These are phyloP conservation scores for Autographa pulchrina DNA, from an alignment of 2,888 invertebrate genomes.

Conservation along the genomic window DNA sequence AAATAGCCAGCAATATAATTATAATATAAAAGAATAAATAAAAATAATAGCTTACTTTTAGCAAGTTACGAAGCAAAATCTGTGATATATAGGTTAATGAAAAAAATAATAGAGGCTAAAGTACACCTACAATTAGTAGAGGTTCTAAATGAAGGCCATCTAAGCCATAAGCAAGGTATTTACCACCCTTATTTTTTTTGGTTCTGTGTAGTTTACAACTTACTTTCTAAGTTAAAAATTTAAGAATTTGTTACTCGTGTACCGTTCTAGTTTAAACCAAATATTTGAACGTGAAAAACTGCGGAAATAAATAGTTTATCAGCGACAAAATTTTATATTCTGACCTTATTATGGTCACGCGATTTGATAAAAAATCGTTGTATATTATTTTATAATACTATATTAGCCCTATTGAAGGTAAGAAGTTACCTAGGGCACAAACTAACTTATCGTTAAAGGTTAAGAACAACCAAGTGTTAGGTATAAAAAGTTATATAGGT, in stretches of 20 bases:
- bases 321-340: background rate
- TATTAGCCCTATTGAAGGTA: background rate
- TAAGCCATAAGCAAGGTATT: too few relatives aligned
- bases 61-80: too few relatives aligned
- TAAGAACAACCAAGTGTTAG: too few relatives aligned
- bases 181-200: background rate
- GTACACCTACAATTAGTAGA: too few relatives aligned
- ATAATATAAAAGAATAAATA: too few relatives aligned
- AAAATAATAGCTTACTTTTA: too few relatives aligned
- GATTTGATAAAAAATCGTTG: background rate
- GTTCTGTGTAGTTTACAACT: background rate
- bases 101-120: too few relatives aligned
- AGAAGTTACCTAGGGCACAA: background rate
- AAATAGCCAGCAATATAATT: background rate
- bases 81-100: too few relatives aligned
- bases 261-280: background rate
- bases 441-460: background rate
- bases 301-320: conserved; percentile 4
- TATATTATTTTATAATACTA: background rate
- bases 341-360: background rate
- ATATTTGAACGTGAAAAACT: conserved; percentile 4
- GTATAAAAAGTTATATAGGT: too few relatives aligned
- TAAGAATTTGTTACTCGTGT: background rate
- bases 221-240: background rate
- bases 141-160: too few relatives aligned